Evolutionary conservation across 2,113 vertebrate genomes (phyloP).

Genomic region (Gnathonemus longibarbis): DNA sequence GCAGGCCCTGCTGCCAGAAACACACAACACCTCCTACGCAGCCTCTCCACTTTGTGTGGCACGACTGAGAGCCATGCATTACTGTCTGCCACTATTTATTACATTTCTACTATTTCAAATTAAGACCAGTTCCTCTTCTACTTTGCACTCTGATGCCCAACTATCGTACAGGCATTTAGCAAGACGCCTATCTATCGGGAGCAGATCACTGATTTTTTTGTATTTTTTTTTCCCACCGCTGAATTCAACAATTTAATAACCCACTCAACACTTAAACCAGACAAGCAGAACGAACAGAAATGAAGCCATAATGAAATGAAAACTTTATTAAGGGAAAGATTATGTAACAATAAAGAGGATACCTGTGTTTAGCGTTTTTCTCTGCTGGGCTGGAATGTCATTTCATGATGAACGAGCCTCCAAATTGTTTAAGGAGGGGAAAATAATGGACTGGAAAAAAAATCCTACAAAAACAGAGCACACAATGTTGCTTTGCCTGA

Average conservation of each 20-base stretch:
- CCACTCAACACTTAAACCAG: background rate
- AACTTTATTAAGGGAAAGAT: background rate
- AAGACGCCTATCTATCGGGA: slow-evolving; percentile 21
- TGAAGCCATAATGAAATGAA: background rate
- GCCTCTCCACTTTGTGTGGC: background rate
- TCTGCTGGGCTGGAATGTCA: background rate
- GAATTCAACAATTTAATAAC: background rate
- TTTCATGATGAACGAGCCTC: background rate
- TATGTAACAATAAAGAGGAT: background rate
- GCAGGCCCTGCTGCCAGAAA: slow-evolving; percentile 40
- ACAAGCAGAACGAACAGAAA: background rate
- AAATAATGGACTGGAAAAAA: background rate
- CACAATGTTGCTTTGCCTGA: background rate
- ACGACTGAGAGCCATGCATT: slow-evolving; percentile 33
- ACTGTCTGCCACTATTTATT: slow-evolving; percentile 22
- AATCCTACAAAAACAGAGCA: background rate
- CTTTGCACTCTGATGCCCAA: slow-evolving; percentile 43
- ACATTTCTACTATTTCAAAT: slow-evolving; percentile 20
- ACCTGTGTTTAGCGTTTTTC: background rate
- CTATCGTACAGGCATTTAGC: slow-evolving; percentile 41
- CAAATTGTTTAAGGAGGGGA: background rate
- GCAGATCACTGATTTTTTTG: slow-evolving; percentile 12
- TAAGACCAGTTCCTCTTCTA: slow-evolving; percentile 42
- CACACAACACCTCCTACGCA: slow-evolving; percentile 24
- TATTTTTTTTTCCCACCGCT: too few relatives aligned